Conservation (phyloP, 30 jellyfish, hydroid and myxozoan species). For the Sanderia malayensis region DNA sequence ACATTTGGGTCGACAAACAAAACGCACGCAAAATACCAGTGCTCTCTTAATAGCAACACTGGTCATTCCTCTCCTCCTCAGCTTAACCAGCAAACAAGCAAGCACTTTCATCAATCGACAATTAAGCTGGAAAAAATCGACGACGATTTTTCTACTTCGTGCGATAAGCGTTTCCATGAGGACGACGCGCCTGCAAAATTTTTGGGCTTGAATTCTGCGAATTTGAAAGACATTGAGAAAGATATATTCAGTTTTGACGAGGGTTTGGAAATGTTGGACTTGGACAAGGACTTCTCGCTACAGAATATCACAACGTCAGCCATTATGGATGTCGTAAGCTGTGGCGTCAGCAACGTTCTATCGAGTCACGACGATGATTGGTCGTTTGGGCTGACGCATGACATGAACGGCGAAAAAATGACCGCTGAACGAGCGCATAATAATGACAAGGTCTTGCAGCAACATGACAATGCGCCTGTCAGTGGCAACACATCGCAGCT, state of each 20-base stretch:
- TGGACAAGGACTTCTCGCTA: slow-evolving; percentile 41
- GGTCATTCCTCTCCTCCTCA: too few relatives aligned
- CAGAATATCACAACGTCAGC: slow-evolving; percentile 8
- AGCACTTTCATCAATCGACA: too few relatives aligned
- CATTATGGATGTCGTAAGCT: slow-evolving; percentile 25
- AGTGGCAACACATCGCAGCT: too few relatives aligned
- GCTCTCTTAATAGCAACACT: too few relatives aligned
- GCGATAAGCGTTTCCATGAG: background rate
- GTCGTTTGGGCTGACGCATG: slow-evolving; percentile 44
- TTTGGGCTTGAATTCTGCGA: slow-evolving; percentile 45
- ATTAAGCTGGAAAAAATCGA: too few relatives aligned
- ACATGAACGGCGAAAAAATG: slow-evolving; percentile 14
- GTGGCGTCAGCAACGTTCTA: slow-evolving; percentile 20
- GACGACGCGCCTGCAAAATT: slow-evolving; percentile 29
- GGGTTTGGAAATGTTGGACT: slow-evolving; percentile 51
- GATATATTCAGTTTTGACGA: slow-evolving; percentile 55
- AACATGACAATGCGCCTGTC: too few relatives aligned
- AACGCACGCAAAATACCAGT: too few relatives aligned
- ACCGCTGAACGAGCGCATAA: slow-evolving; percentile 6
- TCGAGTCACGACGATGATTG: slow-evolving; percentile 22
- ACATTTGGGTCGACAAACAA: too few relatives aligned
- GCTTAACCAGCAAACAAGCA: too few relatives aligned
- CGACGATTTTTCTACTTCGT: too few relatives aligned
- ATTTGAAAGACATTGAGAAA: slow-evolving; percentile 51
- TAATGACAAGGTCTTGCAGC: background rate